A percentile compares a stretch with the other conserved stretches of the same genome.
phyloP scores from a whole-genome alignment of 2,797 vertebrate genomes.

The Pygocentrus nattereri region DNA sequence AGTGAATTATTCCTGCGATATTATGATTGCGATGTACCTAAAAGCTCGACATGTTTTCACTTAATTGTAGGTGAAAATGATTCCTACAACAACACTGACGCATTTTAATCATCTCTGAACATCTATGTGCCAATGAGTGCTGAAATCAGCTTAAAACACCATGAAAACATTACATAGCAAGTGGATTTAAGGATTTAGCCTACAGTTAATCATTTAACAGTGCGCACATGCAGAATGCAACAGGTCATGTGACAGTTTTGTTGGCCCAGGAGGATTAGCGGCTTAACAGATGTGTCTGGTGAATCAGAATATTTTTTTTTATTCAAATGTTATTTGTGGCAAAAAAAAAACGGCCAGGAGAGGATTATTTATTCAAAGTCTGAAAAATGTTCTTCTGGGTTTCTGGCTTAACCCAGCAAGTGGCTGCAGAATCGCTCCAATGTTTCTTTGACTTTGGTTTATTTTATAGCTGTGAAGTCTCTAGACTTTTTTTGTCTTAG shows the following conservation, averaged over 20 bases:
- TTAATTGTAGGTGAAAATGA: background rate
- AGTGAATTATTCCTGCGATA: background rate
- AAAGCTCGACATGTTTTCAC: background rate
- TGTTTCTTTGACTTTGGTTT: background rate
- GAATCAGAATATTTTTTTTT: no score
- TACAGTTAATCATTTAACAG: conserved; percentile 43
- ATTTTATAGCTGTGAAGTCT: no score
- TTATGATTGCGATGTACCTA: background rate
- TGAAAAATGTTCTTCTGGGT: background rate
- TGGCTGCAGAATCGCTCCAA: background rate
- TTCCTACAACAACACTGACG: background rate
- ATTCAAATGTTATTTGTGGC: no score
- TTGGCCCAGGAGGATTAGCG: no score
- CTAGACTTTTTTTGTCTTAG: no score
- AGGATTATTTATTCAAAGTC: background rate
- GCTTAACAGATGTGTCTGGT: no score
- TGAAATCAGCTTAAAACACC: conserved; percentile 42
- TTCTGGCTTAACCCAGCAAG: background rate
- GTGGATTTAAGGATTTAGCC: conserved; percentile 71
- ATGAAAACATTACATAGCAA: conserved; percentile 63
- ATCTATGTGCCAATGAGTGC: conserved; percentile 24
- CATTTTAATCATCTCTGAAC: background rate
- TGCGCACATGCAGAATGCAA: conserved; percentile 26
- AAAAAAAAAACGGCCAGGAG: no score
- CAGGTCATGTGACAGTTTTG: conserved; percentile 13